Evolutionary conservation across 2,888 invertebrate genomes (phyloP).

Genomic region (Hermaeophaga mercurialis): DNA sequence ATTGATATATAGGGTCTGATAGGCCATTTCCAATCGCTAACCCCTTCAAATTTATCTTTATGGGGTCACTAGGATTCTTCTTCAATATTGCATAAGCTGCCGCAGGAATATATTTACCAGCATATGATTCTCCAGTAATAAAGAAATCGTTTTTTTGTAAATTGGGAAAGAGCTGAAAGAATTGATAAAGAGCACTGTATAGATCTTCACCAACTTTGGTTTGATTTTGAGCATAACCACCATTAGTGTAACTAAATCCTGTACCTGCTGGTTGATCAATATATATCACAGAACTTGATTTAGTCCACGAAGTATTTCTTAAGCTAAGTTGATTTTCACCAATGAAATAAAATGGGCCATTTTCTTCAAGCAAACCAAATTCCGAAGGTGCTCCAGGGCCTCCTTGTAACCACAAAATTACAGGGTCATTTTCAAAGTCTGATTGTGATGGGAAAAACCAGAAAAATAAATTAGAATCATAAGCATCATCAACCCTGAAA

Average conservation of each 20-base stretch:
- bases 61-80: neutral
- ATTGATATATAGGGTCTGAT: constrained; percentile 74
- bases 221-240: constrained; percentile 78
- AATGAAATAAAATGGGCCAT: constrained; percentile 68
- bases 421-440: constrained; percentile 63
- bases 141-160: constrained; percentile 75
- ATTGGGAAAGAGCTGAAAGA: constrained; percentile 80
- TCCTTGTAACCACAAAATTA: constrained; percentile 81
- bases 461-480: constrained; percentile 81
- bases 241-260: constrained; percentile 84
- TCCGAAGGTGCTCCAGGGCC: constrained; percentile 80
- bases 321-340: constrained; percentile 52
- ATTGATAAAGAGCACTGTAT: constrained; percentile 75
- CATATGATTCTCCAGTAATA: constrained; percentile 88
- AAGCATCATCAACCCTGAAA: constrained; percentile 76
- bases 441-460: constrained; percentile 82
- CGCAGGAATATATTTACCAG: constrained; percentile 78
- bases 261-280: constrained; percentile 92
- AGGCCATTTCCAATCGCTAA: constrained; percentile 76
- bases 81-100: neutral
- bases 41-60: constrained; percentile 71
- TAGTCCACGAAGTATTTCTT: constrained; percentile 61
- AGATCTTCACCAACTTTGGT: constrained; percentile 78
- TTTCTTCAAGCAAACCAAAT: constrained; percentile 78
- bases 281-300: constrained; percentile 65